A percentile compares a stretch with the other conserved stretches of the same genome.
Evolutionary conservation across 1,140 invertebrate species (phyloP).

Genomic region (Wiebesia pumilae): DNA sequence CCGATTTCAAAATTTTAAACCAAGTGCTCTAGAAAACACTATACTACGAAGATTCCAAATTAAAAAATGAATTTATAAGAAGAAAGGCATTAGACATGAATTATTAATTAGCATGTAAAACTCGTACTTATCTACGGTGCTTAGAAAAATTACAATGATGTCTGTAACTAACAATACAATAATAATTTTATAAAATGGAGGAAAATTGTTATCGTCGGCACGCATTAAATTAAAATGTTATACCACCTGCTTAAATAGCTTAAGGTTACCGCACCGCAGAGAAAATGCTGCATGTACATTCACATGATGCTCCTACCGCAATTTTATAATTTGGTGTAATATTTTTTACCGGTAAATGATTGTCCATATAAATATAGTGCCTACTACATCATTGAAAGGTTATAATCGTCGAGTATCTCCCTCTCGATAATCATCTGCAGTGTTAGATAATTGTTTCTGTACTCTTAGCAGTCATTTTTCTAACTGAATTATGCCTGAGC

Average conservation of each 20-base stretch:
- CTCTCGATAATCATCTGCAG: neutral
- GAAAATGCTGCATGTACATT: conserved; percentile 11
- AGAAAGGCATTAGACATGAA: neutral
- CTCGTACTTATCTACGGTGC: neutral
- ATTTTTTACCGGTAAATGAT: neutral
- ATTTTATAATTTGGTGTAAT: neutral
- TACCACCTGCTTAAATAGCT: conserved; percentile 38
- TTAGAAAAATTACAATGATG: neutral
- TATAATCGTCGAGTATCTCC: neutral
- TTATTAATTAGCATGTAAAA: neutral
- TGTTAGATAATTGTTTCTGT: neutral
- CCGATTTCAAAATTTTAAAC: too few species aligned
- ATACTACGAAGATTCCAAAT: too few species aligned
- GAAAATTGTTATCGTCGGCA: neutral
- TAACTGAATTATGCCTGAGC: too few species aligned
- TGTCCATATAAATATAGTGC: neutral
- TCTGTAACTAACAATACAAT: neutral
- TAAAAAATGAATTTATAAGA: neutral
- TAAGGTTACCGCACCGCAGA: conserved; percentile 20
- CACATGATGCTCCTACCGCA: neutral
- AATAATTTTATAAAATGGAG: neutral
- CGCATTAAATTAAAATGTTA: conserved; percentile 31
- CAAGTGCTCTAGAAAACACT: too few species aligned
- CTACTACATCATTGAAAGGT: neutral
- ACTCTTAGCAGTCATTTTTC: neutral